phyloP scores from a whole-genome alignment of 2,797 vertebrate genomes.

The Sternarchorhynchus goeldii region DNA sequence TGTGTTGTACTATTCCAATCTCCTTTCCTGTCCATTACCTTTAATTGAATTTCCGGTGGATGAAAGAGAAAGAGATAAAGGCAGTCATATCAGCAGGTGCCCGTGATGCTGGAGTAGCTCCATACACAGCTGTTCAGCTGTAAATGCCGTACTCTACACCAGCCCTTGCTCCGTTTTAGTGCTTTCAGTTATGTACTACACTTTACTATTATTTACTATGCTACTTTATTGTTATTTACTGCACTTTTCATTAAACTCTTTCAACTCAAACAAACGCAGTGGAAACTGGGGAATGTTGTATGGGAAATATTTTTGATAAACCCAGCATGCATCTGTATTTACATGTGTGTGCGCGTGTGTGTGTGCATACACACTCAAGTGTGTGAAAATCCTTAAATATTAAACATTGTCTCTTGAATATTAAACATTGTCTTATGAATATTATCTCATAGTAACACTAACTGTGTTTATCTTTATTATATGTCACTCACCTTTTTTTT shows the following conservation, averaged over 20 bases:
- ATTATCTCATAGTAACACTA: too few species aligned
- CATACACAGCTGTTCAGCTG: too few species aligned
- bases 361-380: slow-evolving; percentile 1
- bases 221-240: background rate
- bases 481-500: too few species aligned
- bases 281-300: background rate
- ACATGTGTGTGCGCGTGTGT: background rate
- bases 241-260: background rate
- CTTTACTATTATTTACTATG: background rate
- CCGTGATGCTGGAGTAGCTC: too few species aligned
- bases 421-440: too few species aligned
- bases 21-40: slow-evolving; percentile 2
- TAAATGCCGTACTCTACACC: too few species aligned
- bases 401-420: too few species aligned
- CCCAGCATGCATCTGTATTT: too few species aligned
- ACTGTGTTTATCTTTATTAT: too few species aligned
- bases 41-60: slow-evolving; percentile 5
- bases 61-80: background rate
- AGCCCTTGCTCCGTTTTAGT: too few species aligned
- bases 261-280: background rate
- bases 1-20: background rate
- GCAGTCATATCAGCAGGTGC: background rate
- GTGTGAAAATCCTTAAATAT: slow-evolving; percentile 2
- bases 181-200: background rate
- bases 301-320: background rate